phyloP scores from a whole-genome alignment of 2,888 invertebrate genomes.

The Meganola albula region DNA sequence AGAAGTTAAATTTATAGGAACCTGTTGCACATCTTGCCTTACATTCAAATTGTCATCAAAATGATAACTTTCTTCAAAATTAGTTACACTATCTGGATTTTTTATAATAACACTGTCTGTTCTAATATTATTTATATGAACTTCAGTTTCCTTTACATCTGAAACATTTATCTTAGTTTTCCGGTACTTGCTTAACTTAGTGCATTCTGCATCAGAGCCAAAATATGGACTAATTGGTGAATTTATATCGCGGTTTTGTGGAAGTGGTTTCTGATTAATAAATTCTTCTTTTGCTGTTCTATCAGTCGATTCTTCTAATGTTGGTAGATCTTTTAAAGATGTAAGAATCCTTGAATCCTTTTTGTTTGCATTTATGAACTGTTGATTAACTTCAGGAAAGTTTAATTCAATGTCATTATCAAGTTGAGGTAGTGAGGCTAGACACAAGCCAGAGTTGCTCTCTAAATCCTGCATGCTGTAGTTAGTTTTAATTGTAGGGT shows the following conservation, averaged over 20 bases:
- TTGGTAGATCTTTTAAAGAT: conserved; percentile 35
- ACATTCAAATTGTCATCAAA: conserved; percentile 15
- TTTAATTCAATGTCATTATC: conserved; percentile 70
- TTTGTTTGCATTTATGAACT: conserved; percentile 70
- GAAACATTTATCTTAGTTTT: conserved; percentile 41
- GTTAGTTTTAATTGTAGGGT: conserved; percentile 46
- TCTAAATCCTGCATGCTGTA: conserved; percentile 65
- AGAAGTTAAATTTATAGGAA: conserved; percentile 41
- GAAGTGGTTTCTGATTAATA: conserved; percentile 15
- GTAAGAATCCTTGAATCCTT: conserved; percentile 32
- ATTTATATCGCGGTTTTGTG: conserved; percentile 16
- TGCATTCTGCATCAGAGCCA: conserved; percentile 45
- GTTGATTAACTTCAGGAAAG: conserved; percentile 72
- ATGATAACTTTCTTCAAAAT: conserved; percentile 31
- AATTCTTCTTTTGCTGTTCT: conserved; percentile 17
- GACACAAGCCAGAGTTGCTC: conserved; percentile 62
- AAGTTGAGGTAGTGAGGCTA: conserved; percentile 63
- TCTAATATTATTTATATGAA: conserved; percentile 37
- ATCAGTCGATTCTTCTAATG: conserved; percentile 30
- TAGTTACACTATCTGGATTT: conserved; percentile 62
- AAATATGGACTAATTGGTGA: conserved; percentile 22
- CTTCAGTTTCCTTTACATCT: conserved; percentile 27
- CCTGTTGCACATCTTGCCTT: conserved; percentile 21
- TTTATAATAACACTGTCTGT: conserved; percentile 70
- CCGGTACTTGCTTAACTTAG: conserved; percentile 63